Percentiles rank a stretch among this genome's conserved stretches.
These are phyloP conservation scores for Glomeris marginata DNA, from an alignment of 2,888 invertebrate species.

Conservation along the genomic window DNA sequence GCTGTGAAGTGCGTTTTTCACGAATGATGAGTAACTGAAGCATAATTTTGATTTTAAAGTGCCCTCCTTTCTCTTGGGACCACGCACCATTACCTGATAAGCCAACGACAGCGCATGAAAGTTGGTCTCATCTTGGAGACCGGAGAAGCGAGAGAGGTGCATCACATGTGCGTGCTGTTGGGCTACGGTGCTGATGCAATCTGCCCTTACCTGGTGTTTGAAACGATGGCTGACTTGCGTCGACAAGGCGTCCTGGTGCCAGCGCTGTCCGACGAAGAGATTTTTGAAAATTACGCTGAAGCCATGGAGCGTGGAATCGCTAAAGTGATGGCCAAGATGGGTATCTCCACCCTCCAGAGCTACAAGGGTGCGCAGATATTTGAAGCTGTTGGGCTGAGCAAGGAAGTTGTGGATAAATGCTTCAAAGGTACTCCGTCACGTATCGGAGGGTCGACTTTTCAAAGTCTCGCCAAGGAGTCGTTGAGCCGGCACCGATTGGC, in stretches of 20 bases:
- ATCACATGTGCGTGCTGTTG: constrained; percentile 87
- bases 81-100: constrained; percentile 88
- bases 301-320: constrained; percentile 82
- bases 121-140: constrained; percentile 89
- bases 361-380: constrained; percentile 99
- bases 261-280: constrained; percentile 56
- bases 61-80: constrained; percentile 76
- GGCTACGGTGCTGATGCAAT: constrained; percentile 97
- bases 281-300: constrained; percentile 73
- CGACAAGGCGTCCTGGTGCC: constrained; percentile 70
- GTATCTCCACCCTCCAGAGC: constrained; percentile 94
- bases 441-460: constrained; percentile 79
- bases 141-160: constrained; percentile 79
- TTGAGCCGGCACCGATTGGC: constrained; percentile 65
- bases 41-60: constrained; percentile 33
- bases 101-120: constrained; percentile 88
- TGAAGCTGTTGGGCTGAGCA: constrained; percentile 87
- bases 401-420: constrained; percentile 86
- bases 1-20: too few relatives aligned
- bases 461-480: constrained; percentile 70
- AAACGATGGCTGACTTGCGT: constrained; percentile 72
- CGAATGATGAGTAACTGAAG: background rate
- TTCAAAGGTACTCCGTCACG: constrained; percentile 65
- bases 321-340: constrained; percentile 99
- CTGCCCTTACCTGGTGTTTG: constrained; percentile 92